Base-by-base conservation (phyloP, 2,888 invertebrate species). In the Polylopha cassiicola region DNA sequence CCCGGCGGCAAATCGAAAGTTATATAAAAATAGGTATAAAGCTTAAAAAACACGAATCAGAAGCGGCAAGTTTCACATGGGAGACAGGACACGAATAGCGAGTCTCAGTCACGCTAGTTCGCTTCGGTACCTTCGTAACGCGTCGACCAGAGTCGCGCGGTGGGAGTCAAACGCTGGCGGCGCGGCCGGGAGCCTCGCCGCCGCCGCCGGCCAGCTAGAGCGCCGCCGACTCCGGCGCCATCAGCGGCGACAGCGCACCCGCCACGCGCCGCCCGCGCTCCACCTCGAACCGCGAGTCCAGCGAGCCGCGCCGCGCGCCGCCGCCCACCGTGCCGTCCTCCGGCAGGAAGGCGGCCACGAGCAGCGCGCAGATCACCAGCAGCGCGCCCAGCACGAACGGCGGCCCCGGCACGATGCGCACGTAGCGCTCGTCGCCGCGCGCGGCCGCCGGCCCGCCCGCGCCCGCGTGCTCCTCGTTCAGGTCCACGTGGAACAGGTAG, bases 311-410 rank as follows among this genome's bases (percentile, higher is more conserved):
- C 73, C 66, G 37, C 79, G 65, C 60, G 48, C 79, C 55, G 43
- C 84, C 81, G 42, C 81, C 73, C 47, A 59, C 55, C 3, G 72
- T 47, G 14, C 66, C 64, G 39, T 90, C 88, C 67, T 93, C 93
- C 14, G 93, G 93, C 78, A 95, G 92, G 85, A 95, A 95, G 29
- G 93, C 91, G 33, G 95, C 94, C 60, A 99, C 97, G 58, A 98
- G 86, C 58, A 99, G 89, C 44, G 99, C 99, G 75, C 97, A 92
- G 61, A 99, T 92, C 54, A 99, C 99, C 79, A 99, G 90, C 70
- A 99, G 88, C 37, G 99, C 97, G 44, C 99, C 99, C 79, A 99
- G 94, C 47, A 99, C 95, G 80, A 99, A 99, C 7, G 99, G 99
- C 41, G 99, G 99, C 1, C 99, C 99, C 20, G 98, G 98, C 65